These are phyloP conservation scores for Drosophila lacertosa DNA, from an alignment of 1,140 invertebrate genomes.

Conservation along the genomic window DNA sequence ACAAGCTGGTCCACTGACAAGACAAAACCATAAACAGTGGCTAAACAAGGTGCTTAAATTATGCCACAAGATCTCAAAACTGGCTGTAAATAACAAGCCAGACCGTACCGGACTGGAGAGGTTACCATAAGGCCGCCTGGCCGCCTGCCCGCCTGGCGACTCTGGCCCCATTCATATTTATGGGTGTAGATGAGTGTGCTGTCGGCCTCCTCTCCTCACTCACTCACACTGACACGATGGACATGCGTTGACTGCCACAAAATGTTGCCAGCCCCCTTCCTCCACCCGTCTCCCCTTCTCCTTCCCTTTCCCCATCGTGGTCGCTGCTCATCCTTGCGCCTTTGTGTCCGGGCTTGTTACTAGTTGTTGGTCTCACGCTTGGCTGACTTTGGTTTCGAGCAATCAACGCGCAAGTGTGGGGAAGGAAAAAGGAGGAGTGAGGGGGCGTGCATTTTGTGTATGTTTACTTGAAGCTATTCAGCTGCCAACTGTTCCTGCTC, in stretches of 20 bases:
- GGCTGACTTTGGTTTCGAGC: slow-evolving; percentile 77
- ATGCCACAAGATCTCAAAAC: slow-evolving; percentile 79
- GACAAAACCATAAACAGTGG: slow-evolving; percentile 80
- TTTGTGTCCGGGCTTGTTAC: slow-evolving; percentile 56
- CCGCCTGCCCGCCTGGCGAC: background rate
- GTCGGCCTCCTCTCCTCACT: slow-evolving; percentile 21
- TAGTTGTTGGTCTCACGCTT: slow-evolving; percentile 77
- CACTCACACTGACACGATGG: slow-evolving; percentile 52
- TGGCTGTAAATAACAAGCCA: slow-evolving; percentile 76
- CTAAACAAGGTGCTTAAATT: slow-evolving; percentile 82
- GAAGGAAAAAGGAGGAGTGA: slow-evolving; percentile 8
- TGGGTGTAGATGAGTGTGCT: slow-evolving; percentile 55
- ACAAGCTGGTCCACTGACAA: slow-evolving; percentile 66
- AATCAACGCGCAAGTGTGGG: slow-evolving; percentile 61
- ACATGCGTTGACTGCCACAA: slow-evolving; percentile 70
- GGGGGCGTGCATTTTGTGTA: slow-evolving; percentile 44
- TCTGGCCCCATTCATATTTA: slow-evolving; percentile 68
- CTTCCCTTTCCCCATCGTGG: too few species aligned
- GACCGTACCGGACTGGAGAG: slow-evolving; percentile 11
- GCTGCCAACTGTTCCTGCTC: slow-evolving; percentile 56
- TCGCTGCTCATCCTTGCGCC: slow-evolving; percentile 15
- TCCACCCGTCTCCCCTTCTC: too few species aligned
- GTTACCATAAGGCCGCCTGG: background rate
- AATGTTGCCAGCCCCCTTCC: slow-evolving; percentile 49
- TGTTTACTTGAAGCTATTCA: slow-evolving; percentile 70